Conservation (phyloP, 2,888 invertebrate species). For the Tryphoninae sp. region DNA sequence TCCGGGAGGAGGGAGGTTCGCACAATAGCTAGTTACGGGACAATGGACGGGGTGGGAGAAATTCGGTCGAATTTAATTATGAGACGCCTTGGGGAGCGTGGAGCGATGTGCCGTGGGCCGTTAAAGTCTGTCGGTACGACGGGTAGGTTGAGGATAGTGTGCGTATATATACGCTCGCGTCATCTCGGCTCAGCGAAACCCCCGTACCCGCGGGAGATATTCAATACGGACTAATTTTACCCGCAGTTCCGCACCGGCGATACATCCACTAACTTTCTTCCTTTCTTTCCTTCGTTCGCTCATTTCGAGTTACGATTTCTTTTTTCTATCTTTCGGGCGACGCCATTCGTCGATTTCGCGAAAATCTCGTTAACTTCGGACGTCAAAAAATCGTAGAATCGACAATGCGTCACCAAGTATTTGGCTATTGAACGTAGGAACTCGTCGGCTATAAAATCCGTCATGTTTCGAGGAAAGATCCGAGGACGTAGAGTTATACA, state of each 20-base stretch:
- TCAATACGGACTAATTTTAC: constrained; percentile 81
- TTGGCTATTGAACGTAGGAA: too few species aligned
- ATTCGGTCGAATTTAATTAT: constrained; percentile 81
- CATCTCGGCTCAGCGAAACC: constrained; percentile 48
- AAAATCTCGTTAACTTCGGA: neutral
- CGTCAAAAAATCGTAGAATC: neutral
- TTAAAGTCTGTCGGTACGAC: constrained; percentile 69
- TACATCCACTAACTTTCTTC: constrained; percentile 63
- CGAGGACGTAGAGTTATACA: too few species aligned
- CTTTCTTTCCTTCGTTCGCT: constrained; percentile 52
- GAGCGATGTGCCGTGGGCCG: constrained; percentile 69
- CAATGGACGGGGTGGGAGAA: constrained; percentile 78
- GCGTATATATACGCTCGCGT: constrained; percentile 19
- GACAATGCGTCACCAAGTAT: too few species aligned
- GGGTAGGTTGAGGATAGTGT: constrained; percentile 29
- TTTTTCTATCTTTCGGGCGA: neutral
- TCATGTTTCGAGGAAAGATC: too few species aligned
- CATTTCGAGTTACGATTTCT: constrained; percentile 63
- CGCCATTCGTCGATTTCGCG: neutral
- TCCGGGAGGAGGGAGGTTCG: constrained; percentile 73
- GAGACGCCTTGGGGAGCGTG: constrained; percentile 79
- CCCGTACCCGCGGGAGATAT: constrained; percentile 78
- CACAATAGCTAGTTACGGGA: constrained; percentile 81
- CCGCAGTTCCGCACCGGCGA: constrained; percentile 73
- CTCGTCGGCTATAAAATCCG: too few species aligned